phyloP scores from a whole-genome alignment of 2,797 vertebrate species.

The Rhynchotus rufescens region DNA sequence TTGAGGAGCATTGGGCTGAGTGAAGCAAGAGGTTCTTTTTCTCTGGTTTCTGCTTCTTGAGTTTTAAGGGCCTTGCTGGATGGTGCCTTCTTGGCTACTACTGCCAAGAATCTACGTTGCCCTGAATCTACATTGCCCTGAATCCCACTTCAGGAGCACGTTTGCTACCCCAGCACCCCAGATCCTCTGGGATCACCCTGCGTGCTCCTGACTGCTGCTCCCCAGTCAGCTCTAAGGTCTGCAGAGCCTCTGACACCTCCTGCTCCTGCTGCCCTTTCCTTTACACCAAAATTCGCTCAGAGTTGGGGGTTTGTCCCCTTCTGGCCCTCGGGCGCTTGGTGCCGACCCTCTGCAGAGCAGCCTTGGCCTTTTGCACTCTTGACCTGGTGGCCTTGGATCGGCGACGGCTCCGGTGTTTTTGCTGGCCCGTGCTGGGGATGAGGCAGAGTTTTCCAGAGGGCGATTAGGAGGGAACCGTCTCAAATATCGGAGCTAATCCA shows the following conservation, averaged over 20 bases:
- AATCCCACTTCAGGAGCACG: neutral
- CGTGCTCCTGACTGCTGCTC: too few relatives aligned
- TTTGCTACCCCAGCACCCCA: neutral
- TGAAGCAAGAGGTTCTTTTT: neutral
- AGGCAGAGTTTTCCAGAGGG: neutral
- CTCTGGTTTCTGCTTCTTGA: neutral
- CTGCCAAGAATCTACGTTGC: too few relatives aligned
- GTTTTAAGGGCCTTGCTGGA: neutral
- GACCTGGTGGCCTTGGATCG: neutral
- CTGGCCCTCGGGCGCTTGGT: neutral
- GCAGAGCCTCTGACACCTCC: neutral
- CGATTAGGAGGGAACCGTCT: neutral
- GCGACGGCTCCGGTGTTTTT: rapidly evolving
- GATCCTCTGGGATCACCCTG: rapidly evolving
- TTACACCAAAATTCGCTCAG: too few relatives aligned
- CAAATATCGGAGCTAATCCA: neutral
- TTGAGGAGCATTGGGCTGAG: neutral
- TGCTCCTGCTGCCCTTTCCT: neutral
- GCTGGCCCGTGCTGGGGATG: neutral
- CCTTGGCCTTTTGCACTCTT: neutral
- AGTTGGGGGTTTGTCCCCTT: neutral
- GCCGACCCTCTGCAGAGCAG: neutral
- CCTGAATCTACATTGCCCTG: too few relatives aligned
- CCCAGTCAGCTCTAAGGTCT: too few relatives aligned
- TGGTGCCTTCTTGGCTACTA: neutral